These are phyloP conservation scores for Pagrus major DNA, from an alignment of 2,113 vertebrate species.

Conservation along the genomic window DNA sequence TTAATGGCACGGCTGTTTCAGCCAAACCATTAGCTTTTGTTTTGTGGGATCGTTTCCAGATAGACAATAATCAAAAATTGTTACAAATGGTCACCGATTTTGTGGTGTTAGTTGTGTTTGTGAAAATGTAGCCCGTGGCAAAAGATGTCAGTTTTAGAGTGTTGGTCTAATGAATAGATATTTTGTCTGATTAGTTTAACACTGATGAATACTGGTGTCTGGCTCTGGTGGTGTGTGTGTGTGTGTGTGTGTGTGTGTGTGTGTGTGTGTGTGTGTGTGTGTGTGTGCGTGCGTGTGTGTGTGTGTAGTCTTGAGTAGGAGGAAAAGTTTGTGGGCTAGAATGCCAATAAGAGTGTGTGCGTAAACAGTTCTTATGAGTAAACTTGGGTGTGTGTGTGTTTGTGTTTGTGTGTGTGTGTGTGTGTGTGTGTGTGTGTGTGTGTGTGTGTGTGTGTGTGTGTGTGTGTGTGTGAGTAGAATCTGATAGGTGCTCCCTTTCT, in stretches of 20 bases:
- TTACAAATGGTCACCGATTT: constrained; percentile 44
- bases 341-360: constrained; percentile 49
- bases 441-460: constrained; percentile 12
- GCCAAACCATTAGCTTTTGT: constrained; percentile 55
- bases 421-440: constrained; percentile 45
- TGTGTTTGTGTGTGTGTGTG: constrained; percentile 19
- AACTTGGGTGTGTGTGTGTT: constrained; percentile 46
- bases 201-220: constrained; percentile 43
- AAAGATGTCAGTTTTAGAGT: constrained; percentile 12
- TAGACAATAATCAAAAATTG: constrained; percentile 44
- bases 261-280: constrained; percentile 15
- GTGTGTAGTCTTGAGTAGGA: constrained; percentile 24
- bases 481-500: constrained; percentile 71
- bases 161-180: constrained; percentile 45
- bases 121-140: constrained; percentile 22
- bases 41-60: constrained; percentile 39
- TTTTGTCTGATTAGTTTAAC: constrained; percentile 37
- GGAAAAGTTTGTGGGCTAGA: constrained; percentile 51
- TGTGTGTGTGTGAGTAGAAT: constrained; percentile 53
- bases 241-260: constrained; percentile 25
- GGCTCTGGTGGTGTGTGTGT: constrained; percentile 6
- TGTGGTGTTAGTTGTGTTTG: constrained; percentile 34
- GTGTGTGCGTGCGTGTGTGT: constrained; percentile 21
- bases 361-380: constrained; percentile 43
- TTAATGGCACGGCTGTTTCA: constrained; percentile 53